Base-by-base conservation (phyloP, 2,113 vertebrate genomes). In the Otolemur garnettii region DNA sequence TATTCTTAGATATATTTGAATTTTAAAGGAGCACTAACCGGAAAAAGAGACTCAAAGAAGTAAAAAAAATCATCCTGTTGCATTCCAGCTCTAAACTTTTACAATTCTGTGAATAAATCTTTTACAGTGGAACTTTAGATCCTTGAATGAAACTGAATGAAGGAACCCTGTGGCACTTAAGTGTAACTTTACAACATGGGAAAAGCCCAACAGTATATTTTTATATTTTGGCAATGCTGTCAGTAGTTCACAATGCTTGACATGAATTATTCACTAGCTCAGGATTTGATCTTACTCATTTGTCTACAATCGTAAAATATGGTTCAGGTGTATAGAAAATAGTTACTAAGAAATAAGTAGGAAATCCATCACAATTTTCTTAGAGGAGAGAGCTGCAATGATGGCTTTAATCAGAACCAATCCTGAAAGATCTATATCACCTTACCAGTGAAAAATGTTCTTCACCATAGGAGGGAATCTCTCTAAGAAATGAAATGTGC, bases 241-340 rank as follows among this genome's bases (percentile, higher is more conserved):
- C 90, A 96, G 83, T 55, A 55, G 79, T 57, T 94, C 26, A 57
- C 77, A 92, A 81, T 13, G 13, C 55, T 71, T 88, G 95, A 69
- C 71, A 86, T 97, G 96, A 98, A 95, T 98, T 95, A 98, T 97
- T 97, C 88, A 94, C 90, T 50, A 85, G 80, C 19, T 95, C 85
- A 13, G 66, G 42, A 74, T 94, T 94, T 30, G 8, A 66, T 95
- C 90, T 93, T 90, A 95, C 45, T 96, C 95, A 87, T 94, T 93
- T 95, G 90, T 97, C 95, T 96, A 92, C 88, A 81, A 66, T 74
- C 84, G 79, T 95, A 97, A 98, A 97, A 96, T 97, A 97, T 71
- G 90, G 90, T 50, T 95, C 1, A 1, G 85, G 84, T 88, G 24
- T 77, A 88, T 19, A 90, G 90, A 84, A 97, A 97, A 93, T 66